Conservation (phyloP, 1,140 invertebrate genomes). For the Bombyx mandarina region DNA sequence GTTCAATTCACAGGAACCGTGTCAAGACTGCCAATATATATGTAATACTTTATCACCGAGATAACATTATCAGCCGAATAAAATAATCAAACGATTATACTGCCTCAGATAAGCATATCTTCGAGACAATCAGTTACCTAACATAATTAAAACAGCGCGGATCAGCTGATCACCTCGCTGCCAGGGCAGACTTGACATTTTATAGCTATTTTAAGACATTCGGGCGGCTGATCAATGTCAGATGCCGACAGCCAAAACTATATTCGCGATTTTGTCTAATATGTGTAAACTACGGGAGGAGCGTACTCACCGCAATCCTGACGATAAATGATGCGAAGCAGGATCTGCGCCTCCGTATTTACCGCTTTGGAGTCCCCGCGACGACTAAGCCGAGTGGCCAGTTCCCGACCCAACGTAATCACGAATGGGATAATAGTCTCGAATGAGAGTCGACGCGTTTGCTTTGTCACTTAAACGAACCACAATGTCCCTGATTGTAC, state of each 20-base stretch:
- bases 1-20: constrained; percentile 34
- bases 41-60: constrained; percentile 24
- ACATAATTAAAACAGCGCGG: constrained; percentile 59
- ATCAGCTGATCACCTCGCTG: constrained; percentile 64
- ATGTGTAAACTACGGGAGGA: constrained; percentile 9
- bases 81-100: constrained; percentile 30
- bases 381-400: constrained; percentile 55
- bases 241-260: constrained; percentile 25
- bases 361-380: constrained; percentile 64
- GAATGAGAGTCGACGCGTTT: constrained; percentile 58
- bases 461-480: constrained; percentile 65
- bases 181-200: constrained; percentile 63
- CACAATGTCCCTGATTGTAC: constrained; percentile 31
- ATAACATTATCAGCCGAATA: constrained; percentile 35
- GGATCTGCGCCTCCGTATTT: constrained; percentile 65
- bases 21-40: constrained; percentile 27
- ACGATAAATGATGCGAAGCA: constrained; percentile 62
- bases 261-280: constrained; percentile 10
- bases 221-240: constrained; percentile 68
- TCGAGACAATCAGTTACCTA: constrained; percentile 47
- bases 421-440: constrained; percentile 65
- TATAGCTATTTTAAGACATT: constrained; percentile 65
- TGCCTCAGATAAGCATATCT: constrained; percentile 20
- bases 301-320: constrained; percentile 62
- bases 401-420: constrained; percentile 62